Evolutionary conservation across 2,797 vertebrate genomes (phyloP).

Genomic region (Cossypha dichroa): DNA sequence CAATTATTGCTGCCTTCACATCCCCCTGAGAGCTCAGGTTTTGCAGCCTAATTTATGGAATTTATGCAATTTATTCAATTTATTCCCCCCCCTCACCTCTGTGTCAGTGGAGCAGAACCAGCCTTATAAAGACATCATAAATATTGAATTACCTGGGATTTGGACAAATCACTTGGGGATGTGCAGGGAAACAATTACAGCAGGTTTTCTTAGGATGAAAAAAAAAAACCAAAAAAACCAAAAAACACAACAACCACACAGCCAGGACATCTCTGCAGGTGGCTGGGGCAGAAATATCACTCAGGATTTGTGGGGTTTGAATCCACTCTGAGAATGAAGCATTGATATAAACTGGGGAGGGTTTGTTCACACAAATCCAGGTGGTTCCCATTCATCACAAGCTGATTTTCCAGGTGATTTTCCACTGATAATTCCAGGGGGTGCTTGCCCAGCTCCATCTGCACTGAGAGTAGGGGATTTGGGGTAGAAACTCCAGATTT

Average conservation of each 20-base stretch:
- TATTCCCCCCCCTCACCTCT: not conserved
- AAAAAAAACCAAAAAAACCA: not conserved
- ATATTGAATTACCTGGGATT: not conserved
- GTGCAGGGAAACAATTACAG: not conserved
- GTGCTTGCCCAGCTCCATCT: not conserved
- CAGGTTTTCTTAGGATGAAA: not conserved
- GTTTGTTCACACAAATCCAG: not conserved
- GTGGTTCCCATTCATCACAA: not conserved
- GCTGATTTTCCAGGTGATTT: not conserved
- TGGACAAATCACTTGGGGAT: not conserved
- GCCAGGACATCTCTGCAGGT: not conserved
- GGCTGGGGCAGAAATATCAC: not conserved
- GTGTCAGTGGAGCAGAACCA: fast-evolving
- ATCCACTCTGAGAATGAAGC: not conserved
- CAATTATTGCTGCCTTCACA: not conserved
- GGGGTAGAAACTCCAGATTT: not conserved
- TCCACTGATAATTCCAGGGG: not conserved
- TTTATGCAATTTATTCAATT: not conserved
- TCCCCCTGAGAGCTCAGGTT: not conserved
- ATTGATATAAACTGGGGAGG: not conserved
- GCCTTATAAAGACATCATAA: slow-evolving; percentile 4
- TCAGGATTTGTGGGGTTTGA: not conserved
- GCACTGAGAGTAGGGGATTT: not conserved
- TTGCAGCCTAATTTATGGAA: not conserved
- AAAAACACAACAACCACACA: not conserved